phyloP scores from a whole-genome alignment of 2,797 vertebrate genomes.

The Agapornis canus region DNA sequence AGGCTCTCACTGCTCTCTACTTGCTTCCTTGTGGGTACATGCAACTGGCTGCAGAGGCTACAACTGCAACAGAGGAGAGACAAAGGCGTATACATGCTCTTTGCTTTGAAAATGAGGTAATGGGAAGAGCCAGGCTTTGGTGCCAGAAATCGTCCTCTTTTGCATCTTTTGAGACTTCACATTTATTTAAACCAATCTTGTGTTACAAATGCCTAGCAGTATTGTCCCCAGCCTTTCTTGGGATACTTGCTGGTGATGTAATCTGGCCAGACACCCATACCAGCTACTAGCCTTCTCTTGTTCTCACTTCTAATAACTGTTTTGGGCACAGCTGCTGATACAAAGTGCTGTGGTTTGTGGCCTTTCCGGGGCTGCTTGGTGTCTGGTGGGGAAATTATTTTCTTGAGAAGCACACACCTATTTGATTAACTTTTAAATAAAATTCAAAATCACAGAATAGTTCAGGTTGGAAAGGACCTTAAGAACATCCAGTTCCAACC shows the following conservation, averaged over 20 bases:
- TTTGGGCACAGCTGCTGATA: neutral
- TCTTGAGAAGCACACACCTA: neutral
- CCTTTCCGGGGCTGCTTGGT: neutral
- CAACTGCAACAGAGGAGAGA: neutral
- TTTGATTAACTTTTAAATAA: neutral
- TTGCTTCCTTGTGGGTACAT: fast-evolving
- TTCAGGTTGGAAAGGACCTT: no score
- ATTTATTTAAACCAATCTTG: fast-evolving
- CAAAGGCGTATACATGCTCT: neutral
- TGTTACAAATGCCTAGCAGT: neutral
- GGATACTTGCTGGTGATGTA: neutral
- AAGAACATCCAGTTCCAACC: no score
- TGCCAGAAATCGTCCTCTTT: neutral
- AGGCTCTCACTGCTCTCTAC: neutral
- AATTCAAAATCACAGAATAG: neutral
- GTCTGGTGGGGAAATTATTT: neutral
- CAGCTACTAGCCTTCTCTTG: neutral
- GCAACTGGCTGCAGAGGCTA: neutral
- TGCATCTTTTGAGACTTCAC: neutral
- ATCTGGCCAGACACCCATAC: neutral
- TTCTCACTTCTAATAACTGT: fast-evolving
- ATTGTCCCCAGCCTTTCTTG: neutral
- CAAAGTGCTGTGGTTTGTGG: neutral
- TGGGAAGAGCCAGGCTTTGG: neutral
- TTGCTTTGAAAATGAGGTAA: fast-evolving